Base-by-base conservation (phyloP, 2,113 vertebrate genomes). In the Edolisoma coerulescens region DNA sequence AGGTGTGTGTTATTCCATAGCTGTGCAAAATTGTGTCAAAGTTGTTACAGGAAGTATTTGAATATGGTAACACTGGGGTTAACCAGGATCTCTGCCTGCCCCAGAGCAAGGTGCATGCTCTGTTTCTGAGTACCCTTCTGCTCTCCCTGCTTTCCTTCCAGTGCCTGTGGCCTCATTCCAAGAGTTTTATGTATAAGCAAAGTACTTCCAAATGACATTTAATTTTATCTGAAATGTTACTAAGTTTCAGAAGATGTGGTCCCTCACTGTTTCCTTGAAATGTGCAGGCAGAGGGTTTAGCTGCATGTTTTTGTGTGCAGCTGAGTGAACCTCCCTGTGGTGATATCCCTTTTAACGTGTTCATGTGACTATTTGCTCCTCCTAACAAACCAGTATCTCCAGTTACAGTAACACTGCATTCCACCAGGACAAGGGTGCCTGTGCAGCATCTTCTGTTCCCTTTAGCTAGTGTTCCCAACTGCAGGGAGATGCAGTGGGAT, bases 281-380 rank as follows among this genome's bases (percentile, higher is more conserved):
- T 32, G 13, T 35, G 3, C 17, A 59, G 20, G 19, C 13, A 41
- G 20, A 53, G 10, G 20, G 11, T 16, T 91, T 64, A 44, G 19
- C 20, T 77, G 1, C 7, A 5, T 10, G 17, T n/a, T 76, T 35
- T n/a, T 57, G 11, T 28, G n/a, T 0, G 1, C 19, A 57, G 60
- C 22, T 41, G 67, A 79, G 23, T 28, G 37, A 50, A 28, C 8
- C 11, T 59, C 14, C 10, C 30, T 50, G 17, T 41, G 57, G 23
- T 54, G 28, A 6, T 28, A 32, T 28, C 16, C 9, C 4, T 47
- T 81, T 18, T 65, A 35, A 42, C 16, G 5, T 13, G 22, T 56
- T 18, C 13, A 3, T 0, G 1, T 20, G n/a, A 19, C 11, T 49
- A 3, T 42, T 56, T 5, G 2, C 37, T 74, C 74, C n/a, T 81